A percentile compares a stretch with the other conserved stretches of the same genome.
phyloP scores from a whole-genome alignment of 2,797 vertebrate species.

The Eulemur albifrons region DNA sequence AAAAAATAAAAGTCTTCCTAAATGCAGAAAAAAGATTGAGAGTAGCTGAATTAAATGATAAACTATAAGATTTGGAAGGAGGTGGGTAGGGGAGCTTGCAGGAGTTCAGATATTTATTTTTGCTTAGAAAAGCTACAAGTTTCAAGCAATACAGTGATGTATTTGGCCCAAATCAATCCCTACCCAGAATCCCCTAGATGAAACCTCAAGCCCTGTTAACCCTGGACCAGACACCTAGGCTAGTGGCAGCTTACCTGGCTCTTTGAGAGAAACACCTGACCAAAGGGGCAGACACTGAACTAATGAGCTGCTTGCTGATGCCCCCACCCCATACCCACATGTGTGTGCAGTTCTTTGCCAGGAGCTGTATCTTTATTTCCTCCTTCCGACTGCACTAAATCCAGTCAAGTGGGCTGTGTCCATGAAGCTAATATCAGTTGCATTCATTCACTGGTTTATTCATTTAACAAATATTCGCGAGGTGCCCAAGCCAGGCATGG shows the following conservation, averaged over 20 bases:
- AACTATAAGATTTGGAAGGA: neutral
- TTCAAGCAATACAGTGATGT: neutral
- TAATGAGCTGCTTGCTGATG: neutral
- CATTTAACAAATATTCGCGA: neutral
- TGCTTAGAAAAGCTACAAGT: neutral
- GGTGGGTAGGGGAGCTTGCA: neutral
- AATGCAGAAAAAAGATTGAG: neutral
- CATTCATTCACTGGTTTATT: neutral
- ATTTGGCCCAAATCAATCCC: neutral
- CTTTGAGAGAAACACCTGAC: neutral
- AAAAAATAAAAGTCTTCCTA: neutral
- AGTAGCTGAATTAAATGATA: neutral
- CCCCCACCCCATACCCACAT: neutral
- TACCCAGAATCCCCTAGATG: neutral
- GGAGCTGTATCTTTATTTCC: neutral
- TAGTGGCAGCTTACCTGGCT: neutral
- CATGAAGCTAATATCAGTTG: neutral
- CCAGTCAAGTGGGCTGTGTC: neutral
- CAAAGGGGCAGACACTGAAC: neutral
- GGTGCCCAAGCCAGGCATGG: neutral
- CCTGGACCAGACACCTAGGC: neutral
- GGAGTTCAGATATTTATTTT: neutral
- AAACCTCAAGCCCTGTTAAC: neutral
- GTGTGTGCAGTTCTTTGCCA: no score
- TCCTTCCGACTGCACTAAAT: neutral